Percentiles rank a stretch among this genome's conserved stretches.
phyloP scores from a whole-genome alignment of 2,888 invertebrate genomes.

The Oxytorus armatus region DNA sequence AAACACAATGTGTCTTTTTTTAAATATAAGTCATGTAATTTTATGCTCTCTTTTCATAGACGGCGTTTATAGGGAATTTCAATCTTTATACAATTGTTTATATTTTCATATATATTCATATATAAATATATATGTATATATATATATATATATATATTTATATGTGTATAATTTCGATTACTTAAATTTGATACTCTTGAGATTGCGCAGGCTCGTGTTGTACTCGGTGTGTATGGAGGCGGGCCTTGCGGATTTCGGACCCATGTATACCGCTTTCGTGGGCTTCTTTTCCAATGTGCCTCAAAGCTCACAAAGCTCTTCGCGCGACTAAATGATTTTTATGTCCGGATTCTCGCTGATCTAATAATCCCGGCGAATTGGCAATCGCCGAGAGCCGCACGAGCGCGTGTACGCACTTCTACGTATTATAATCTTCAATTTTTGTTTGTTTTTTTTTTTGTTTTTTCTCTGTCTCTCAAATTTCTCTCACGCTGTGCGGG shows the following conservation, averaged over 20 bases:
- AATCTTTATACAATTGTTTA: slow-evolving; percentile 8
- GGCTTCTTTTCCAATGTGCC: slow-evolving; percentile 19
- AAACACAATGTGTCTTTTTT: neutral
- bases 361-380: neutral
- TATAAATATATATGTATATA: slow-evolving; percentile 21
- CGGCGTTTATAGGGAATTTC: neutral
- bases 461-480: neutral
- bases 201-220: slow-evolving; percentile 77
- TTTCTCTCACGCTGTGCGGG: slow-evolving; percentile 1
- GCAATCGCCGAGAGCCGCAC: slow-evolving; percentile 43
- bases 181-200: slow-evolving; percentile 80
- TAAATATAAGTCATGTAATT: neutral
- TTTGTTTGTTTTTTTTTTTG: neutral
- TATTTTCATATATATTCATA: too few relatives aligned
- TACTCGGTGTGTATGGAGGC: slow-evolving; percentile 76
- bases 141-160: slow-evolving; percentile 4
- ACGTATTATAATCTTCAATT: slow-evolving; percentile 16
- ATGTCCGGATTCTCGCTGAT: neutral
- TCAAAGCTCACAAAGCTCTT: slow-evolving; percentile 18
- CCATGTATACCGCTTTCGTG: slow-evolving; percentile 77
- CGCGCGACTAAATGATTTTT: neutral
- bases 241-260: slow-evolving; percentile 77
- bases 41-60: slow-evolving; percentile 2
- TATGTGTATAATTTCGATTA: slow-evolving; percentile 67
- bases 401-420: slow-evolving; percentile 27